Evolutionary conservation across 2,113 vertebrate species (phyloP), one percentile per base, ranked within the genome.

Genomic region (Prietella phreatophila): DNA sequence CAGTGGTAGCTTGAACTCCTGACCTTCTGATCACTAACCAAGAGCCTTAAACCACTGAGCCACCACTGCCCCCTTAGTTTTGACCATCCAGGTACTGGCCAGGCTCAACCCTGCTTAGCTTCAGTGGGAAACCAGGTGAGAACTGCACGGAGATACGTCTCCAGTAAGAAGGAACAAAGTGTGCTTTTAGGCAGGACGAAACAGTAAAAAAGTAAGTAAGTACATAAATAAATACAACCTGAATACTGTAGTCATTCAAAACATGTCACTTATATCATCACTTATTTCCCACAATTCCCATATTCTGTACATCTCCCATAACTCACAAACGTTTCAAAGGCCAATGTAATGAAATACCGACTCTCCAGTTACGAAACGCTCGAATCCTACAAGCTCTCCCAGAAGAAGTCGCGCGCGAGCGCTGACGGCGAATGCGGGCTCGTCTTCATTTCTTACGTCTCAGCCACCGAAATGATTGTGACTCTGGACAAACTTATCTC

Each of bases 131-230:
- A 39, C 39, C 39, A 39, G 36, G 36, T 42, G 39, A 42, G 39
- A 42, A 42, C 2, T 6, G 42, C 42, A 42, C 4, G 42, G 42
- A 42, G 42, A 42, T 42, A 42, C 6, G 42, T 5, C 42, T 42
- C 42, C 6, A 5, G 42, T 42, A 42, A 2, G 47, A 47, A 10
- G 47, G 75, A 81, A 86, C 85, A 86, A 14, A 3, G 7, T 67
- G 76, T 65, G n/a, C 61, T 86, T 79, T 86, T 67, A 50, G 76
- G 30, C 58, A 67, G 61, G 42, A 56, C 76, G 69, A 53, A 65
- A 67, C 42, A 79, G 69, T 33, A 69, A 50, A 9, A 47, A 47
- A 47, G n/a, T 0, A 47, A 9, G 9, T 2, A 47, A 47, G 9
- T 0, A 47, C 8, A 47, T 9, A 47, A 47, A 42, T 42, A 42